Conservation (phyloP, 2,797 vertebrate species). For the Ctenosaura bakeri region DNA sequence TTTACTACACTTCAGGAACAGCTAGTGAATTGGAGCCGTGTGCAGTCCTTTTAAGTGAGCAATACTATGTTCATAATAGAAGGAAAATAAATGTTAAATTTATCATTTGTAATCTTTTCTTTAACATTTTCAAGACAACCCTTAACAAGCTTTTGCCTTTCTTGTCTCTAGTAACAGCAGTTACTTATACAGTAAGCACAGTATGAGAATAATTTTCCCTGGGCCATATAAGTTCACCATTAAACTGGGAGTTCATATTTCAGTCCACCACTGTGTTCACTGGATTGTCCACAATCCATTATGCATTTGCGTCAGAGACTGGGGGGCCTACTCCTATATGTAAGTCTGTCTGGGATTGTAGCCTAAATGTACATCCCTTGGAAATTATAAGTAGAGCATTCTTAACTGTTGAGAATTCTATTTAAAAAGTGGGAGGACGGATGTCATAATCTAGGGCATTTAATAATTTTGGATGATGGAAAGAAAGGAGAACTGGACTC, state of each 20-base stretch:
- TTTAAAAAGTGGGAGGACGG: not conserved
- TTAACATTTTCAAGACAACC: not conserved
- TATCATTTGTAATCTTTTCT: not conserved
- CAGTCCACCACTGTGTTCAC: too few relatives aligned
- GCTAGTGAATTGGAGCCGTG: slow-evolving; percentile 2
- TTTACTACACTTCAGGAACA: not conserved
- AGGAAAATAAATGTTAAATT: not conserved
- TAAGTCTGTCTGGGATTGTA: not conserved
- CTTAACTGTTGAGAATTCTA: not conserved
- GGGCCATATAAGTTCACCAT: not conserved
- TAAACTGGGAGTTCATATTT: not conserved
- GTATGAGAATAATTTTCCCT: too few relatives aligned
- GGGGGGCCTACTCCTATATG: not conserved
- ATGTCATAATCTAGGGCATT: not conserved
- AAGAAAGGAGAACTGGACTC: not conserved
- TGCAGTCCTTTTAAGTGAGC: slow-evolving; percentile 5
- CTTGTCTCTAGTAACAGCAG: not conserved
- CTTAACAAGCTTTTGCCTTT: not conserved
- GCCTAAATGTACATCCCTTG: not conserved
- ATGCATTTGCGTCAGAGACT: not conserved
- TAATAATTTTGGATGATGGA: not conserved
- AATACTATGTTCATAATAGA: slow-evolving; percentile 26
- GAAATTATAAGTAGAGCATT: not conserved
- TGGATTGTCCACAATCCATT: too few relatives aligned
- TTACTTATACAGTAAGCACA: too few relatives aligned